Evolutionary conservation across 2,113 vertebrate species (phyloP).

Genomic region (Cyanistes caeruleus): DNA sequence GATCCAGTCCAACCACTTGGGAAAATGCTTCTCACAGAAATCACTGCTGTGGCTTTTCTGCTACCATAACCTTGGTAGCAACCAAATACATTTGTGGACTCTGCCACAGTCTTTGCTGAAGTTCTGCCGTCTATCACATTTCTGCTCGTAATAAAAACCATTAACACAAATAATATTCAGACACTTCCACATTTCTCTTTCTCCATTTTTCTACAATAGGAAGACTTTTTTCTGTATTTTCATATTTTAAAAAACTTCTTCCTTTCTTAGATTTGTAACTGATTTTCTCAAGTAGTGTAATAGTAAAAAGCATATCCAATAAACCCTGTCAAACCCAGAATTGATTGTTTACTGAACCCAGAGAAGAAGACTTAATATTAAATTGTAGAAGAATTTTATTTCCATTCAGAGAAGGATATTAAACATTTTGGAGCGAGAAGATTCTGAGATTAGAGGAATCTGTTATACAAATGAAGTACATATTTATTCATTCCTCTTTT

Average conservation of each 20-base stretch:
- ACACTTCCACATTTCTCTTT: not conserved
- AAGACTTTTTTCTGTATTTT: not conserved
- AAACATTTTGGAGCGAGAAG: not conserved
- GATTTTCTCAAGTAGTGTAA: not conserved
- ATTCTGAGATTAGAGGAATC: not conserved
- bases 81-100: not conserved
- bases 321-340: not conserved
- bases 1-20: accelerated
- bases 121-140: not conserved
- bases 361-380: not conserved
- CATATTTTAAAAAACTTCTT: not conserved
- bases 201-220: not conserved
- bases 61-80: not conserved
- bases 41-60: not conserved
- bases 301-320: not conserved
- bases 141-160: not conserved
- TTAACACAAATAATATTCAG: not conserved
- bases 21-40: not conserved
- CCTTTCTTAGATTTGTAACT: not conserved
- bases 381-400: not conserved
- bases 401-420: not conserved
- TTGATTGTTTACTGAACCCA: not conserved
- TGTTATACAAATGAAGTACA: not conserved
- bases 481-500: not conserved
- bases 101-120: not conserved